Evolutionary conservation across 2,113 vertebrate species (phyloP), one percentile per base, ranked within the genome.

Genomic region (Motacilla alba): DNA sequence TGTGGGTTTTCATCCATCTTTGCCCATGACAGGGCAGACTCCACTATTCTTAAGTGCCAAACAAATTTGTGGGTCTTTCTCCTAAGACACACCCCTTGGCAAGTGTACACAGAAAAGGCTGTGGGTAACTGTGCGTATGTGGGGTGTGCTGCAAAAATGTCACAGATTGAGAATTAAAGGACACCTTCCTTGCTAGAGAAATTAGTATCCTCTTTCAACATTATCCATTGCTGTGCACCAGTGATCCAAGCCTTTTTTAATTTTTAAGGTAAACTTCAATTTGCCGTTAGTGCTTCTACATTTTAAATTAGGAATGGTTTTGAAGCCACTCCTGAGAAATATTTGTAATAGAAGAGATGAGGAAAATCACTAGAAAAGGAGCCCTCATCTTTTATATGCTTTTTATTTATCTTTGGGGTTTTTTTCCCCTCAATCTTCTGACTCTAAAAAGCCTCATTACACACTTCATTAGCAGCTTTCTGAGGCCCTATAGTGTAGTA

Each of bases 391-490:
- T 90, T 77, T 64, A 41, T 78, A 72, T 53, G 75, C 18, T 83
- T 90, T 95, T 94, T 95, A 93, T 96, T 95, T 95, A 85, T 95
- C 30, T 78, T 93, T 83, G 67, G 26, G 28, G n/a, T 16, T 39
- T 6, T 93, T 93, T 93, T 94, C 66, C 20, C 39, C 82, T 93
- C 85, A 59, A n/a, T 88, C 68, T 93, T 90, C 63, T 87, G 79
- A 70, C 73, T 92, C 73, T 94, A 94, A 93, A 94, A 96, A 90
- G 92, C 92, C 80, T 95, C 89, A 95, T 94, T 96, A 83, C 93
- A 96, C 91, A 86, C 89, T 96, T 96, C 87, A 93, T 96, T 95
- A 95, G 88, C 62, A 93, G 84, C 82, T 94, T 96, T 97, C 89
- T 84, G 77, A 87, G 67, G 87, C 79, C 87, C 64, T 85, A 2